Percentiles rank a stretch among this genome's conserved stretches.
phyloP scores from a whole-genome alignment of 1,140 invertebrate species.

The Solenopsis fugax region DNA sequence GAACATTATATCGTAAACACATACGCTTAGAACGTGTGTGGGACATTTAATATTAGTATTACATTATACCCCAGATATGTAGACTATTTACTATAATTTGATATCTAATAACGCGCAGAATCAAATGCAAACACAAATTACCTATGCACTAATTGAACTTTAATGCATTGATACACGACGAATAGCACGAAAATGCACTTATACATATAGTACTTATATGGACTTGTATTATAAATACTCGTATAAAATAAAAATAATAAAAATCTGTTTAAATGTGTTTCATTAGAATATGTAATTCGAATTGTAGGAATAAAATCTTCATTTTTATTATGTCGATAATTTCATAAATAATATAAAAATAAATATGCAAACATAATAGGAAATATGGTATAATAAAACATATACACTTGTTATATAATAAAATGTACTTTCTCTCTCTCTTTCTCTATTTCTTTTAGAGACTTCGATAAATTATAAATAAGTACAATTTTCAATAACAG shows the following conservation, averaged over 20 bases:
- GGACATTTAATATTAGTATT: constrained; percentile 55
- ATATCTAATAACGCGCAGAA: not conserved
- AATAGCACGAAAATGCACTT: not conserved
- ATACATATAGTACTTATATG: not conserved
- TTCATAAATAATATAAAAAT: not conserved
- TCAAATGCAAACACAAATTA: constrained; percentile 26
- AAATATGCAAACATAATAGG: not conserved
- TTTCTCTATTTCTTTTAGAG: too few relatives aligned
- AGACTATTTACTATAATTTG: constrained; percentile 2
- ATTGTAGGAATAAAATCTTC: not conserved
- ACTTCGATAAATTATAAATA: not conserved
- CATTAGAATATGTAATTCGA: not conserved
- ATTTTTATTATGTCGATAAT: not conserved
- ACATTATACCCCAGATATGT: not conserved
- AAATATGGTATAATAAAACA: too few relatives aligned
- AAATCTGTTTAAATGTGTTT: not conserved
- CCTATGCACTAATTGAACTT: not conserved
- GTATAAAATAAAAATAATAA: too few relatives aligned
- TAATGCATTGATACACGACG: not conserved
- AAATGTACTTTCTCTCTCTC: not conserved
- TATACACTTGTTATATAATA: constrained; percentile 7
- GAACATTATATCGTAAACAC: constrained; percentile 54
- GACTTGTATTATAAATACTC: too few relatives aligned
- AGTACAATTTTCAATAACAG: not conserved
- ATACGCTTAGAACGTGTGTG: not conserved